Base-by-base conservation (phyloP, 2,113 vertebrate species). In the Cebus imitator region DNA sequence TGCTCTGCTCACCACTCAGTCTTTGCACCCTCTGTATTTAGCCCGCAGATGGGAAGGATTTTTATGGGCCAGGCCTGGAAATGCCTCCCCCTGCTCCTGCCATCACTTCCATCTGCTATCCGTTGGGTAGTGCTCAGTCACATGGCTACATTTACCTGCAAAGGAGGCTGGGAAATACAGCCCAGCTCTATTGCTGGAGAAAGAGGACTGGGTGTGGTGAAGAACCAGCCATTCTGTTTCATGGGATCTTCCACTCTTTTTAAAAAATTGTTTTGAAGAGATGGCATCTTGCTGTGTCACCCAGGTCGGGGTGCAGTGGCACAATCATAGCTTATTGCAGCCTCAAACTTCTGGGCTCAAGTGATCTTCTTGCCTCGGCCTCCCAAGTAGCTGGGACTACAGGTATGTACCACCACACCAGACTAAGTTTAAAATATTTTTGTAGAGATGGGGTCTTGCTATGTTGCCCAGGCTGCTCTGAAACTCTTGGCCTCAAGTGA, bases 131-230 rank as follows among this genome's bases (percentile, higher is more conserved):
- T 79, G 30, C 25, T 55, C 1, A 1, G 88, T 95, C 97, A 90
- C 79, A 1, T 82, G 86, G 25, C n/a, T 11, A 52, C 1, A 57
- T 2, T 84, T 23, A 14, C 43, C 40, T 43, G 45, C 91, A 96
- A 93, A 87, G 94, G 43, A 40, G 11, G 4, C 68, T 96, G 93
- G 96, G 96, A 96, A 86, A 82, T 94, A 84, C 83, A 94, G 95
- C 86, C 37, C 32, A 25, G 8, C n/a, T 11, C 20, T 83, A 27
- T 10, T 35, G 9, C 50, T 25, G 32, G 79, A 78, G 66, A 73
- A 90, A 79, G 25, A 80, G 35, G 73, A 35, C 30, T 8, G 79
- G 40, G 40, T 40, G 35, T 43, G 14, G 37, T 32, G 32, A 50
- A 82, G 80, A 72, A 27, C 50, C 55, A 58, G 23, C 2, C 11